A percentile compares a stretch with the other conserved stretches of the same genome.
Conservation (phyloP, 2,797 vertebrate species). For the Mormyrops attenuatus region DNA sequence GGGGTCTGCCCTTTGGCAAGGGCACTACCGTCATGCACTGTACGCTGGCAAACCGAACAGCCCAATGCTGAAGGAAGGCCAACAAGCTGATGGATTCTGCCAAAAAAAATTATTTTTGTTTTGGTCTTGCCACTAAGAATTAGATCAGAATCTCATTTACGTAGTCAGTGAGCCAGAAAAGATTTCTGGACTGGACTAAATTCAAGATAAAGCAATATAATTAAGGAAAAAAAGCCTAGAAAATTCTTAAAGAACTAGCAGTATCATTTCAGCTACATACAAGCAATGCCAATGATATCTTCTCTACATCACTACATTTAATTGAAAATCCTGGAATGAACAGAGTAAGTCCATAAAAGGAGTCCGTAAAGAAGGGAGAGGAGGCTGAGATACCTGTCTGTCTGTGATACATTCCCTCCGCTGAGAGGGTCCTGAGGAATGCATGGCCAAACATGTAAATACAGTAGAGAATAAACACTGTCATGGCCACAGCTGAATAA, state of each 20-base stretch:
- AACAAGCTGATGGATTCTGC: slow-evolving; percentile 34
- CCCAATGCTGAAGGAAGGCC: slow-evolving; percentile 38
- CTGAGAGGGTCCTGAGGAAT: not conserved
- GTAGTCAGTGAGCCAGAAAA: not conserved
- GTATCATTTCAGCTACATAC: not conserved
- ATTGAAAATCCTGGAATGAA: slow-evolving; percentile 40
- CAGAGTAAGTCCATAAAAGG: slow-evolving; percentile 62
- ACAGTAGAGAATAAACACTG: not conserved
- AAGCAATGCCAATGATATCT: not conserved
- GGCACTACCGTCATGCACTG: slow-evolving; percentile 36
- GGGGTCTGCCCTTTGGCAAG: slow-evolving; percentile 57
- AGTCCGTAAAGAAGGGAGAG: slow-evolving; percentile 63
- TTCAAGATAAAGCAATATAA: not conserved
- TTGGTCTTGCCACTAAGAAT: slow-evolving; percentile 29
- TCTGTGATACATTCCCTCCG: slow-evolving; percentile 30
- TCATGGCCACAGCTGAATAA: not conserved
- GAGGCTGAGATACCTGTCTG: slow-evolving; percentile 44
- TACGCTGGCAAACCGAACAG: slow-evolving; percentile 4
- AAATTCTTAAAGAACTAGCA: not conserved
- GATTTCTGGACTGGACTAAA: not conserved
- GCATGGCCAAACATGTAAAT: not conserved
- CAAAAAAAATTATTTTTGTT: slow-evolving; percentile 25
- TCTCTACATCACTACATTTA: slow-evolving; percentile 33
- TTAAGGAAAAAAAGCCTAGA: not conserved
- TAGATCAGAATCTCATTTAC: slow-evolving; percentile 22